phyloP scores from a whole-genome alignment of 2,888 invertebrate genomes.

The Empis stercorea region DNA sequence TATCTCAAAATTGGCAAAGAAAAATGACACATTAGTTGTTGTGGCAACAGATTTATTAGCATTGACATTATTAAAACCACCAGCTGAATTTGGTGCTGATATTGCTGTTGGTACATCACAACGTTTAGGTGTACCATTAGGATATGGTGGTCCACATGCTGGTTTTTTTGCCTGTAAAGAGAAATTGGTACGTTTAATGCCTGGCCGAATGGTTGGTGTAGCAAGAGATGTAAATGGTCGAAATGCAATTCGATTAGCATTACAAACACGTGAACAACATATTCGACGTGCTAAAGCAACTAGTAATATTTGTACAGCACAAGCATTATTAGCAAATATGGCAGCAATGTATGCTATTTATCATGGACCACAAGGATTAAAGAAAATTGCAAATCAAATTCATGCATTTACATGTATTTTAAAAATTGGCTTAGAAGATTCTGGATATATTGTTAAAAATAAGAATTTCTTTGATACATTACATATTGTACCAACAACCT shows the following conservation, averaged over 20 bases:
- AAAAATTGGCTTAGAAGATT: constrained; percentile 42
- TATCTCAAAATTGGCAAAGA: constrained; percentile 70
- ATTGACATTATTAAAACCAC: constrained; percentile 77
- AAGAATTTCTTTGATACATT: constrained; percentile 80
- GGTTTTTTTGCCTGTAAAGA: constrained; percentile 93
- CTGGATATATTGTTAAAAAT: constrained; percentile 57
- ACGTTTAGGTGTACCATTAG: constrained; percentile 85
- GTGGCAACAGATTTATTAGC: constrained; percentile 90
- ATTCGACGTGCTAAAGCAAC: constrained; percentile 96
- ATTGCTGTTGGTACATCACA: constrained; percentile 95
- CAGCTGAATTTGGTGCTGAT: constrained; percentile 90
- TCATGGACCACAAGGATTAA: constrained; percentile 89
- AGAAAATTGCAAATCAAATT: constrained; percentile 76
- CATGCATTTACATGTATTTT: constrained; percentile 75
- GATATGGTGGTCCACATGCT: constrained; percentile 96
- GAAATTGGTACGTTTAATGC: constrained; percentile 82
- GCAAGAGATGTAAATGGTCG: constrained; percentile 78
- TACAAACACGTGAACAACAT: constrained; percentile 97
- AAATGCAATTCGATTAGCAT: constrained; percentile 77
- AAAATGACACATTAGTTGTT: constrained; percentile 82
- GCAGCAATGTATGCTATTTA: constrained; percentile 98
- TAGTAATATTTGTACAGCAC: constrained; percentile 98
- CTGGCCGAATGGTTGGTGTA: constrained; percentile 95
- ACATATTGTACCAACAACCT: constrained; percentile 47
- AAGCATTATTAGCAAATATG: constrained; percentile 95